Base-by-base conservation (phyloP, 2,113 vertebrate genomes). In the Ceyx cyanopectus region DNA sequence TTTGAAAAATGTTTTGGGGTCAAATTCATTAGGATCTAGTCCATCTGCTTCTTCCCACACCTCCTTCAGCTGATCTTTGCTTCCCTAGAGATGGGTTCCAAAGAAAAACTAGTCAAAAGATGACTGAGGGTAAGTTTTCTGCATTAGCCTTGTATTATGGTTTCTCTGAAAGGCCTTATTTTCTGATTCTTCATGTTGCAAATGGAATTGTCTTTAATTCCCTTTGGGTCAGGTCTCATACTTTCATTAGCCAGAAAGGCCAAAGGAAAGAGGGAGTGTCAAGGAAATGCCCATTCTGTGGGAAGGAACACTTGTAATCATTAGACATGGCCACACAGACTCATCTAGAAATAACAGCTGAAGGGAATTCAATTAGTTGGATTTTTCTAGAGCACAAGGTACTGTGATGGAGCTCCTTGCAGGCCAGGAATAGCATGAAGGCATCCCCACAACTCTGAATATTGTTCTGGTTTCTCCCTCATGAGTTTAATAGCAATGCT, bases 21-120 rank as follows among this genome's bases (percentile, higher is more conserved):
- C 98, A 97, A 99, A 99, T 90, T 99, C 99, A 69, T 99, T 98
- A 51, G 99, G 99, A 96, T 99, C 99, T 88, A 99, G 97, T 79
- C 99, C 99, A 96, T 99, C 99, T 66, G 98, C 96, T 94, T 99
- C 99, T 97, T 99, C 99, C 99, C 99, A 99, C 19, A 99, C 99
- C 95, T 99, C 99, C 94, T 99, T 99, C 81, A 99, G 97, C 88
- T 99, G 99, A 96, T 99, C 98, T 97, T 99, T 99, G 97, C 99
- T 99, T 67, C 99, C 99, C 99, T 99, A 92, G 50, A 92, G 80
- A 97, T 50, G 69, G 81, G 56, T 93, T 92, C 93, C 32, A 94
- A 96, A 96, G 41, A 95, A 76, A 87, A 94, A 85, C 27, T 85
- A 58, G 77, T 91, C 51, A 93, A 73, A 89, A 88, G 46, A 77